phyloP scores from a whole-genome alignment of 2,113 vertebrate genomes.

The Datnioides undecimradiatus region DNA sequence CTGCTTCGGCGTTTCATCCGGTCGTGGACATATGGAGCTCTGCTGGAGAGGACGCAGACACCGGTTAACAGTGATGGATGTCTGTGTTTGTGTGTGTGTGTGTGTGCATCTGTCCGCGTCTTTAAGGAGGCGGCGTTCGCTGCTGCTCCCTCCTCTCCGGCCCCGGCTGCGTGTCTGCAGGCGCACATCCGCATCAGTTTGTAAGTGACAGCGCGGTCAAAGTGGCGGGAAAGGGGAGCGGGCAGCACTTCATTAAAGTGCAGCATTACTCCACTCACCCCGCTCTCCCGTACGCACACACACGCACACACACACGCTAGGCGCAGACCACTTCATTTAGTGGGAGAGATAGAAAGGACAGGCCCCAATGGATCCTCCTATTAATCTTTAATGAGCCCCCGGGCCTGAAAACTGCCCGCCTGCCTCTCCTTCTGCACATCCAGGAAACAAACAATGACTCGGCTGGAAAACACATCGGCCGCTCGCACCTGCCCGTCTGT shows the following conservation, averaged over 20 bases:
- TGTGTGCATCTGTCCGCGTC: neutral
- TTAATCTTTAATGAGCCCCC: constrained; percentile 79
- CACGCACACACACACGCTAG: constrained; percentile 26
- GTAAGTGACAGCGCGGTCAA: constrained; percentile 58
- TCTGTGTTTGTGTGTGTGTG: neutral
- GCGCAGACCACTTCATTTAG: constrained; percentile 76
- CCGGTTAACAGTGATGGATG: constrained; percentile 37
- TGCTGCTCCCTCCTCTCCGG: neutral
- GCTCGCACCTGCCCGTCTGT: constrained; percentile 46
- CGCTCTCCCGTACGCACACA: constrained; percentile 5
- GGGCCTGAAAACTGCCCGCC: constrained; percentile 48
- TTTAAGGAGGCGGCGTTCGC: too few species aligned
- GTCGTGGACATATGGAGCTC: constrained; percentile 47
- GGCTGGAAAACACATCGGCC: constrained; percentile 50
- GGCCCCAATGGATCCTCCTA: constrained; percentile 63
- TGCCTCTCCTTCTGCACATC: constrained; percentile 51
- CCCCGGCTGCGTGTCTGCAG: neutral
- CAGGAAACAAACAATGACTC: constrained; percentile 77
- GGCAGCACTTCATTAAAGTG: constrained; percentile 79
- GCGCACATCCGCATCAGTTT: constrained; percentile 24
- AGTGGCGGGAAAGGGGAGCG: constrained; percentile 59
- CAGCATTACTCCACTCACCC: constrained; percentile 55
- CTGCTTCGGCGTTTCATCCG: constrained; percentile 39
- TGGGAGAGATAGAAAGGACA: constrained; percentile 66
- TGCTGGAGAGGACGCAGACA: constrained; percentile 28